phyloP scores from a whole-genome alignment of 2,113 vertebrate genomes.

The Bubalus kerabau region DNA sequence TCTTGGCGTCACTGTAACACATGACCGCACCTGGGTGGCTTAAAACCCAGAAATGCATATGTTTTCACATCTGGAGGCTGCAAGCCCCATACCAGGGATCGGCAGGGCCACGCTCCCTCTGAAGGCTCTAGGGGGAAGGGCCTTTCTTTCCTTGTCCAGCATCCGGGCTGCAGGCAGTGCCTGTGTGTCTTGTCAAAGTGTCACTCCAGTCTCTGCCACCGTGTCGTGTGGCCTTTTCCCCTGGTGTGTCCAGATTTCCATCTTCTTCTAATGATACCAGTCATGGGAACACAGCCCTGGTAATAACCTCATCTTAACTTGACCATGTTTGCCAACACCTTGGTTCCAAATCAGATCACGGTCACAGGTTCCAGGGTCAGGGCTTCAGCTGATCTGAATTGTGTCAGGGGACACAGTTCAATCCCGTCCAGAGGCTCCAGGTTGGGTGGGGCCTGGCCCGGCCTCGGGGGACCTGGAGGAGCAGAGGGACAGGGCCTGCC shows the following conservation, averaged over 20 bases:
- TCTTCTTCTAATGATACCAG: not conserved
- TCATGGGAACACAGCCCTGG: not conserved
- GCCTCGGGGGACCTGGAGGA: not conserved
- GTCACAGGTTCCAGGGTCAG: not conserved
- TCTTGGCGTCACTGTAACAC: too few relatives aligned
- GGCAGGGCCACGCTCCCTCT: fast-evolving
- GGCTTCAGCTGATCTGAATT: not conserved
- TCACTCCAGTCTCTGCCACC: not conserved
- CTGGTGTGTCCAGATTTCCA: not conserved
- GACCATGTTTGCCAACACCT: not conserved
- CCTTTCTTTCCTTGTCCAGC: not conserved
- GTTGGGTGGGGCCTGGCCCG: not conserved
- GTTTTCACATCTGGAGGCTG: not conserved
- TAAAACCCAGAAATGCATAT: not conserved
- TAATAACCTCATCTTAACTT: not conserved
- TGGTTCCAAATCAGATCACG: not conserved
- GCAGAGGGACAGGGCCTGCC: not conserved
- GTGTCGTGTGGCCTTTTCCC: fast-evolving
- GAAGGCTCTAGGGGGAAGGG: fast-evolving
- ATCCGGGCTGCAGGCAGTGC: not conserved
- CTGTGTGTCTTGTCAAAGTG: fast-evolving
- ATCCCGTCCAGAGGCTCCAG: not conserved
- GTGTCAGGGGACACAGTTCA: not conserved
- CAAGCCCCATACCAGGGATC: fast-evolving
- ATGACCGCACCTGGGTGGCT: not conserved